Evolutionary conservation across 2,797 vertebrate species (phyloP).

Genomic region (Spinus pinus): DNA sequence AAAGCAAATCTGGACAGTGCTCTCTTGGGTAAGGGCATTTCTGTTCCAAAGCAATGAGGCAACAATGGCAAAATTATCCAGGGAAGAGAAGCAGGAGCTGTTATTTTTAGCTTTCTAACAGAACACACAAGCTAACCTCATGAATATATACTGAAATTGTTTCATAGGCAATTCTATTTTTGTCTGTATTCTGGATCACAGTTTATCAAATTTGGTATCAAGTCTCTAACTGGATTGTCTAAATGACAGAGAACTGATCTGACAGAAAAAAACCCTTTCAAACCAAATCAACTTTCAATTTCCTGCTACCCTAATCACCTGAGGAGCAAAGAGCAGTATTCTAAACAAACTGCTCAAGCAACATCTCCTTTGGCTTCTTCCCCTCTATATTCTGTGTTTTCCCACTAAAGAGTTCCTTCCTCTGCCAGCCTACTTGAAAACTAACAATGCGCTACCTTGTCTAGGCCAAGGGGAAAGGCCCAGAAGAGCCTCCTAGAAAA

Average conservation of each 20-base stretch:
- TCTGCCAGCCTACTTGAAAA: neutral
- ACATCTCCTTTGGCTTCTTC: neutral
- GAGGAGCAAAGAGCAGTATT: neutral
- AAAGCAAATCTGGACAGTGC: neutral
- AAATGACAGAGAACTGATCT: neutral
- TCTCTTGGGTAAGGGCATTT: neutral
- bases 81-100: neutral
- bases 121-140: neutral
- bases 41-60: neutral
- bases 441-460: rapidly evolving
- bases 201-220: neutral
- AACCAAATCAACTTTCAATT: neutral
- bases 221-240: neutral
- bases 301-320: neutral
- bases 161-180: neutral
- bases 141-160: neutral
- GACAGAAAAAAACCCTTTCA: neutral
- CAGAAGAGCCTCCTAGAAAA: neutral
- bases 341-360: neutral
- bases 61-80: neutral
- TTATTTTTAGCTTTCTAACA: neutral
- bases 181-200: neutral
- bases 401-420: neutral
- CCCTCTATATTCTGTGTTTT: neutral
- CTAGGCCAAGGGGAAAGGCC: neutral